Conservation (phyloP, 2,888 invertebrate species). For the Heliconius ethilla region DNA sequence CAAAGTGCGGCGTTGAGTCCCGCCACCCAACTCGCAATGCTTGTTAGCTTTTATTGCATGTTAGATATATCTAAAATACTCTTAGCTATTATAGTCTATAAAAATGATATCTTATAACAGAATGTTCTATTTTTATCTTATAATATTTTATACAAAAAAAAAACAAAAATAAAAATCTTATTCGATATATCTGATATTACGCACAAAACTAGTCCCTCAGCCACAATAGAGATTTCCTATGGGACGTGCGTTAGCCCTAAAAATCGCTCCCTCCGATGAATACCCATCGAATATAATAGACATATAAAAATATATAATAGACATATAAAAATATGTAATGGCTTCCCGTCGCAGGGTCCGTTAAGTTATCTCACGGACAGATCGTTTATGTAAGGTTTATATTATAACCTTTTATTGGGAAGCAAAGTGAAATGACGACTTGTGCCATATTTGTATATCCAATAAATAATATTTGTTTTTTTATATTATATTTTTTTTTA, state of each 20-base stretch:
- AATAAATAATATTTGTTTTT: not conserved
- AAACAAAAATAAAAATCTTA: conserved; percentile 20
- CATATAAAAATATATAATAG: conserved; percentile 66
- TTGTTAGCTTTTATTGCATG: too few relatives aligned
- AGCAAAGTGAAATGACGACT: conserved; percentile 61
- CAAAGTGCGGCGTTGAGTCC: not conserved
- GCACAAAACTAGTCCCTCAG: conserved; percentile 36
- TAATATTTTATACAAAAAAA: conserved; percentile 4
- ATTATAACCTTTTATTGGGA: conserved; percentile 65
- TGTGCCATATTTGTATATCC: conserved; percentile 22
- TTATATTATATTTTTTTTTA: too few relatives aligned
- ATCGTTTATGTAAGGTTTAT: conserved; percentile 69
- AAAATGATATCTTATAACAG: not conserved
- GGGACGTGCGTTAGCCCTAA: conserved; percentile 45
- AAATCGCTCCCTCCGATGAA: conserved; percentile 44
- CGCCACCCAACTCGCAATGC: not conserved
- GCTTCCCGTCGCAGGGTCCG: conserved; percentile 55
- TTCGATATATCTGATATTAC: conserved; percentile 32
- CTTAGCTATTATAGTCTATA: not conserved
- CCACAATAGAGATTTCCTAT: conserved; percentile 45
- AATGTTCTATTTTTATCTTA: not conserved
- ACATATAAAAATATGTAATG: conserved; percentile 66
- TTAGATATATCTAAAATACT: too few relatives aligned
- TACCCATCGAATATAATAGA: conserved; percentile 57
- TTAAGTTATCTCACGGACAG: conserved; percentile 60